Evolutionary conservation across 2,888 invertebrate genomes (phyloP).

Genomic region (Mesorhabditis sp.): DNA sequence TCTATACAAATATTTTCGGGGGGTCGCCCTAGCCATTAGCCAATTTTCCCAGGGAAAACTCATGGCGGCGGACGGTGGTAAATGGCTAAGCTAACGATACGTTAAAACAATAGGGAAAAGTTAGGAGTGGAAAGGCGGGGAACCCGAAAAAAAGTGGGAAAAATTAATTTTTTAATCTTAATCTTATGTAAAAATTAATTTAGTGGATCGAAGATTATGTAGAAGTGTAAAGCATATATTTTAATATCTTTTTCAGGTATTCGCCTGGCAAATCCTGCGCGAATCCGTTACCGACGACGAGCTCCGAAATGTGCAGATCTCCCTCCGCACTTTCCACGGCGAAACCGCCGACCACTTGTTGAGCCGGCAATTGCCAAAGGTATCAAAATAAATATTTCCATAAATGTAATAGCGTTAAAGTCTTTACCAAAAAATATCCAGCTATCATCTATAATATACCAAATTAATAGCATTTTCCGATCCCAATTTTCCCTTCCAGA

Average conservation of each 20-base stretch:
- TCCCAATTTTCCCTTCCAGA: conserved; percentile 27
- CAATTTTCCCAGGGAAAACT: too few relatives aligned
- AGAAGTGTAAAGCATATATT: too few relatives aligned
- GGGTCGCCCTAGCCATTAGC: too few relatives aligned
- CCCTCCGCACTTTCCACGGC: conserved; percentile 55
- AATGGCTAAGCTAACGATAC: conserved; percentile 12
- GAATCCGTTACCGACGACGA: conserved; percentile 57
- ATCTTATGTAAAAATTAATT: not conserved
- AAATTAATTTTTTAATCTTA: not conserved
- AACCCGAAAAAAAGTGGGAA: not conserved
- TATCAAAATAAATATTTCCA: conserved; percentile 8
- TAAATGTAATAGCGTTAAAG: not conserved
- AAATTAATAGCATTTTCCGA: not conserved
- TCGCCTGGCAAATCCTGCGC: conserved; percentile 57
- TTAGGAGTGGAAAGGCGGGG: not conserved
- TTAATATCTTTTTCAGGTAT: conserved; percentile 42
- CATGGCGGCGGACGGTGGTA: too few relatives aligned
- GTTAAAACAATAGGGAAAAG: conserved; percentile 7
- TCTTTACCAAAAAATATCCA: not conserved
- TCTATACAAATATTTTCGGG: too few relatives aligned
- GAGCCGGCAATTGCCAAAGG: conserved; percentile 53
- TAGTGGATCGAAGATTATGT: too few relatives aligned
- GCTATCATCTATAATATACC: not conserved
- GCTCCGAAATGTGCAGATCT: conserved; percentile 53
- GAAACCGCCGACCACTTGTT: conserved; percentile 54